A percentile compares a stretch with the other conserved stretches of the same genome.
phyloP scores from a whole-genome alignment of 2,888 invertebrate species.

The Pseudococcus longispinus region DNA sequence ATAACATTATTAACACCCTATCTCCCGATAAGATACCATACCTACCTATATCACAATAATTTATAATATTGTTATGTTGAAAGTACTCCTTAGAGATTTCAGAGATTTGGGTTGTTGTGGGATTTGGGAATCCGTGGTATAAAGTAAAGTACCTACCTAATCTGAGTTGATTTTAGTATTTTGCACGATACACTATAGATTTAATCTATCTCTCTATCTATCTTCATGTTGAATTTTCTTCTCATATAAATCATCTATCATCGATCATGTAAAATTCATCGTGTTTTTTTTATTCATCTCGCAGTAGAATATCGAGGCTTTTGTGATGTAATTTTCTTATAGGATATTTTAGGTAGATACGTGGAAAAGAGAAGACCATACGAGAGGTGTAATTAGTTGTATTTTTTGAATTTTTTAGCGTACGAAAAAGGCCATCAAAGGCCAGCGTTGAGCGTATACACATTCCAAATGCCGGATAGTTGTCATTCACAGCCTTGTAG shows the following conservation, averaged over 20 bases:
- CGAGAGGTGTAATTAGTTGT: not conserved
- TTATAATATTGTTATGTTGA: not conserved
- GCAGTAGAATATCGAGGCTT: not conserved
- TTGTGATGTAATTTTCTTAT: not conserved
- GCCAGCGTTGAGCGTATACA: constrained; percentile 84
- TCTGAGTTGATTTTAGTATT: not conserved
- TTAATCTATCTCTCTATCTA: not conserved
- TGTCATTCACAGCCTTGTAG: constrained; percentile 65
- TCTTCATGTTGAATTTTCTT: not conserved
- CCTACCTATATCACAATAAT: too few species aligned
- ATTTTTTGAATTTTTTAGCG: constrained; percentile 65
- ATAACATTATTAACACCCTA: too few species aligned
- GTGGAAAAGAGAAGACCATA: not conserved
- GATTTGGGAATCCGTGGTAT: not conserved
- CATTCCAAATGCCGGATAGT: constrained; percentile 79
- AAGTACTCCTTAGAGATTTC: not conserved
- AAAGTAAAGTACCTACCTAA: not conserved
- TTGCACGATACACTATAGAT: not conserved
- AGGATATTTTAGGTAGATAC: not conserved
- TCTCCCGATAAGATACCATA: too few species aligned
- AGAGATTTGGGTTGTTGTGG: not conserved
- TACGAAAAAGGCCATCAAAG: constrained; percentile 78
- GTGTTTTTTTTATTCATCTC: not conserved
- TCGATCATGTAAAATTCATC: not conserved
- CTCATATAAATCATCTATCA: not conserved